These are phyloP conservation scores for Andrena bucephala DNA, from an alignment of 2,888 invertebrate genomes.

Conservation along the genomic window DNA sequence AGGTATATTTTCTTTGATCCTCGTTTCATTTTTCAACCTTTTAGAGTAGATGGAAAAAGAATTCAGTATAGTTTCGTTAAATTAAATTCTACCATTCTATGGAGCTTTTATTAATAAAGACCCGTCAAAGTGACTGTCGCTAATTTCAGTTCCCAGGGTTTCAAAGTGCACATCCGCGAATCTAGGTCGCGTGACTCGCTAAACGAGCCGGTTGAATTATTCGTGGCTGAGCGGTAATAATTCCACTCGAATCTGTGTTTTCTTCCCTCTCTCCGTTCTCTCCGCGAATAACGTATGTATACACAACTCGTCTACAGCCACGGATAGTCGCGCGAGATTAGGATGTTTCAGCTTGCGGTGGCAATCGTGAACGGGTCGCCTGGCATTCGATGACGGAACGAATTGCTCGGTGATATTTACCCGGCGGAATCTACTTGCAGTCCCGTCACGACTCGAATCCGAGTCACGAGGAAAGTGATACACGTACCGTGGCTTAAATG, in stretches of 20 bases:
- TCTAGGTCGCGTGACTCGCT: too few species aligned
- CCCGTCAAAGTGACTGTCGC: too few species aligned
- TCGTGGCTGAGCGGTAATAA: too few species aligned
- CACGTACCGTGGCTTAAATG: slow-evolving; percentile 52
- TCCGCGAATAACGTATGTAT: too few species aligned
- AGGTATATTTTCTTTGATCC: too few species aligned
- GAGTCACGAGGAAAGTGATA: slow-evolving; percentile 63
- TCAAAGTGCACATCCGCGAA: too few species aligned
- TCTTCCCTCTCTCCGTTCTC: too few species aligned
- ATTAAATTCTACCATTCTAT: slow-evolving; percentile 32
- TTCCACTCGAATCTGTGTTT: too few species aligned
- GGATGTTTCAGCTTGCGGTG: slow-evolving; percentile 46
- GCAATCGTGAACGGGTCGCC: slow-evolving; percentile 59
- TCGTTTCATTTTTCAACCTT: too few species aligned
- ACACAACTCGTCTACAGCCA: slow-evolving; percentile 17
- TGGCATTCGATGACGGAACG: slow-evolving; percentile 69
- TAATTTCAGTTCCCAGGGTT: too few species aligned
- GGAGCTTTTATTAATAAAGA: too few species aligned
- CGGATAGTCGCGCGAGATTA: slow-evolving; percentile 32
- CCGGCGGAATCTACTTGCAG: slow-evolving; percentile 47
- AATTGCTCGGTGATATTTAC: slow-evolving; percentile 60
- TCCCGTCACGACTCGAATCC: slow-evolving; percentile 68
- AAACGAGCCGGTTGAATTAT: too few species aligned
- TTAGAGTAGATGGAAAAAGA: background rate
- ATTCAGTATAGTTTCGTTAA: background rate